Conservation (phyloP, 2,797 vertebrate genomes). For the Steatocranus sp. region DNA sequence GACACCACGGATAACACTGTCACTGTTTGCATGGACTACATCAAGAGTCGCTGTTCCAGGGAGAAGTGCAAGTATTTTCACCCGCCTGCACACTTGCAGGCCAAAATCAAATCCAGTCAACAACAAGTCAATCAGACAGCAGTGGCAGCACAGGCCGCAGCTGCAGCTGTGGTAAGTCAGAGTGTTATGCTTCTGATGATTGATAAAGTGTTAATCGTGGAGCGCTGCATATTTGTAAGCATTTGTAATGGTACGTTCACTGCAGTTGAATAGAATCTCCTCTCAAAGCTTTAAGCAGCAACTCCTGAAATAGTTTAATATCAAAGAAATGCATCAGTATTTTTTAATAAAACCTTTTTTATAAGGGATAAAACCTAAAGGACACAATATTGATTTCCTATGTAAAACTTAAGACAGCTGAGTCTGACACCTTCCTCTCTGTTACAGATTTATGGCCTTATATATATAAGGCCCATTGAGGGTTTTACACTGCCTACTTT, state of each 20-base stretch:
- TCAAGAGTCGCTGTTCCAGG: constrained; percentile 99
- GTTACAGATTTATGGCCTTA: not conserved
- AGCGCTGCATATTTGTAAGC: not conserved
- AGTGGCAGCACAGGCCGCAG: constrained; percentile 89
- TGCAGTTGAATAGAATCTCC: not conserved
- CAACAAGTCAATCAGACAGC: constrained; percentile 95
- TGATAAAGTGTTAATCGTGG: not conserved
- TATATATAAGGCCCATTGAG: not conserved
- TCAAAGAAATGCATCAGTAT: not conserved
- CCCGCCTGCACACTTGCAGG: constrained; percentile 99
- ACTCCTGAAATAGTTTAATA: not conserved
- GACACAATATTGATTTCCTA: not conserved
- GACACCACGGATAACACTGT: constrained; percentile 98
- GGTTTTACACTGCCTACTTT: not conserved
- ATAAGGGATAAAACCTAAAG: not conserved
- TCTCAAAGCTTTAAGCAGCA: not conserved
- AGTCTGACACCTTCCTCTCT: not conserved
- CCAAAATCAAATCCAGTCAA: constrained; percentile 98
- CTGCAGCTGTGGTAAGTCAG: constrained; percentile 76
- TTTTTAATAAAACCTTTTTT: not conserved
- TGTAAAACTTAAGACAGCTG: not conserved
- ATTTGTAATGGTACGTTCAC: not conserved
- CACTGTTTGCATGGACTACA: constrained; percentile 99
- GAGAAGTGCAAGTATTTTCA: constrained; percentile 99
- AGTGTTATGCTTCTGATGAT: not conserved